Base-by-base conservation (phyloP, 2,797 vertebrate genomes). In the Pseudochaenichthys georgianus region DNA sequence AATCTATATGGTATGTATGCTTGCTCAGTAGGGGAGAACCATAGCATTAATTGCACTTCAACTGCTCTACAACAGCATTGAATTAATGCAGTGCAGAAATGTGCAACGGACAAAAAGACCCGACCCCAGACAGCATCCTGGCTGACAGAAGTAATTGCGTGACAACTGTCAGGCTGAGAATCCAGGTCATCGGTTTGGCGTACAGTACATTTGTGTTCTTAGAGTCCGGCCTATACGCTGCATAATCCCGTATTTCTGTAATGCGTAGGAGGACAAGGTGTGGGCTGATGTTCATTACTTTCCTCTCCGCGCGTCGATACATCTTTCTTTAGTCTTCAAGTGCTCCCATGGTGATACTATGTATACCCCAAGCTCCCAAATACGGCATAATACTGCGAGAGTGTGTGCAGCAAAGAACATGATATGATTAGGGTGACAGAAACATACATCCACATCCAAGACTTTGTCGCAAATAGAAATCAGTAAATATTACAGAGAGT, bases 221-320 rank as follows among this genome's bases (percentile, higher is more conserved):
- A 75, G 80, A 86, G 87, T 92, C 83, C 80, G 77, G 87, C 80
- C 84, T 86, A 82, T 89, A 82, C 16, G 75, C 87, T 64, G 75
- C 80, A 78, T 80, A 83, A 83, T 89, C 84, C 73, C 34, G 3
- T 83, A 86, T 76, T 81, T 80, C 80, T 67, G 77, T 70, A 84
- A 85, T 51, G 87, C 65, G 90, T 88, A 88, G 92, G 93, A 76
- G 87, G 90, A 92, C 81, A 88, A 89, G 87, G 90, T 92, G 90
- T 90, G 88, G 89, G 91, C 88, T 90, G 84, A 81, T 87, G 86
- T 90, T 92, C 88, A 92, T 88, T 91, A 91, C 89, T 88, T 89
- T 89, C 65, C 85, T 82, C 64, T 86, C 81, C 67, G 83, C 61
- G 9, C 81, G 81, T 75, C 79, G 58, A 88, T 85, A 86, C 77